Percentiles rank a stretch among this genome's conserved stretches.
Evolutionary conservation across 37 sponge, comb jelly and placozoan species (phyloP).

Genomic region (Chondrilla cf. caribensis): DNA sequence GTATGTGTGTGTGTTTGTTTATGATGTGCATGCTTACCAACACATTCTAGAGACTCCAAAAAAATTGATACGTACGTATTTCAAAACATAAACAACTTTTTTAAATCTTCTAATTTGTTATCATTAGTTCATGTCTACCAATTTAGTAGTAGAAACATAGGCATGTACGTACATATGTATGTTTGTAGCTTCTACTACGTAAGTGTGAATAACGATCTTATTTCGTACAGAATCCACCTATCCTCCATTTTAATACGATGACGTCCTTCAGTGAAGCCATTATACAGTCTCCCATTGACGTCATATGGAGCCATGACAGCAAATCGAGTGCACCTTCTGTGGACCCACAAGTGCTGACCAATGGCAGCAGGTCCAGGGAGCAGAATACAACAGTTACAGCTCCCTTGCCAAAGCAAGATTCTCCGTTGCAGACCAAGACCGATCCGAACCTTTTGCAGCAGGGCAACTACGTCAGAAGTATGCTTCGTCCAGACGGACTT

Average conservation of each 20-base stretch:
- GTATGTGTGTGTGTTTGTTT: too few species aligned
- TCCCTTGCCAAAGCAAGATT: neutral
- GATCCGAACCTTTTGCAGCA: too few species aligned
- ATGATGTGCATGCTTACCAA: too few species aligned
- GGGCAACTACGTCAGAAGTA: neutral
- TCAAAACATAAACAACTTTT: too few species aligned
- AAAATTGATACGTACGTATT: too few species aligned
- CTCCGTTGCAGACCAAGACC: neutral
- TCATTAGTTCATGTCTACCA: too few species aligned
- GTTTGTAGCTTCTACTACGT: too few species aligned
- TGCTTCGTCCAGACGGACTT: constrained; percentile 11
- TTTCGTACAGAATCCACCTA: constrained; percentile 38
- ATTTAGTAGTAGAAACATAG: too few species aligned
- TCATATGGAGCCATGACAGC: neutral
- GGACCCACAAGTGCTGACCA: too few species aligned
- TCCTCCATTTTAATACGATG: constrained; percentile 38
- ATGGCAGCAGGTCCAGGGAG: neutral
- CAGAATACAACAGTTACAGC: neutral
- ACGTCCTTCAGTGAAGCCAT: constrained; percentile 43
- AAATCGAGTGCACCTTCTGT: neutral
- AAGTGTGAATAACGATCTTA: neutral
- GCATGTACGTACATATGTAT: too few species aligned
- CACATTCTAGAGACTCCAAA: too few species aligned
- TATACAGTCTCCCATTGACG: constrained; percentile 50
- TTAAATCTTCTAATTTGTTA: too few species aligned